Conservation (phyloP, 1,140 invertebrate species). For the Drosophila truncata region DNA sequence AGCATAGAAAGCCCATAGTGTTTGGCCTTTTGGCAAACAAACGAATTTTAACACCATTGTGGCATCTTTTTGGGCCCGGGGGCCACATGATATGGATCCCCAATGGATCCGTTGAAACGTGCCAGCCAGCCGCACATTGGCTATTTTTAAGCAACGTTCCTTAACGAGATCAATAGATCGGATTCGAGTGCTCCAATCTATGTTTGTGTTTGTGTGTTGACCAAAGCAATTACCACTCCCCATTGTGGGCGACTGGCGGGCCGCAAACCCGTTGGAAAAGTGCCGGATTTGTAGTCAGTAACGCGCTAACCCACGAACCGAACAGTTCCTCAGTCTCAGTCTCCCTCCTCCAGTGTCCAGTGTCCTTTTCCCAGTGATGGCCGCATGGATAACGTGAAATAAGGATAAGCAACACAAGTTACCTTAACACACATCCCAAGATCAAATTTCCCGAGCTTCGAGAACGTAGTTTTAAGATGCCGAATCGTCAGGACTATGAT, state of each 20-base stretch:
- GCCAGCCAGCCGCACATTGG: conserved; percentile 23
- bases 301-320: conserved; percentile 44
- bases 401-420: conserved; percentile 25
- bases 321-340: conserved; percentile 47
- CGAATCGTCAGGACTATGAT: conserved; percentile 68
- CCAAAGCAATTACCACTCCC: conserved; percentile 54
- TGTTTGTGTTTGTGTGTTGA: conserved; percentile 46
- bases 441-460: conserved; percentile 18
- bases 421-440: conserved; percentile 14
- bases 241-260: conserved; percentile 24
- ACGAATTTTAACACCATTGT: conserved; percentile 68
- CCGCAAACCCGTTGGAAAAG: conserved; percentile 17
- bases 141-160: conserved; percentile 77
- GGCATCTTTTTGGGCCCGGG: conserved; percentile 48
- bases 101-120: conserved; percentile 13
- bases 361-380: conserved; percentile 44
- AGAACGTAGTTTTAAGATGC: conserved; percentile 39
- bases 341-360: not conserved
- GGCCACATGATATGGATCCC: conserved; percentile 49
- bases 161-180: conserved; percentile 70
- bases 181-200: conserved; percentile 31
- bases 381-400: conserved; percentile 63
- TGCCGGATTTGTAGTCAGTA: conserved; percentile 44
- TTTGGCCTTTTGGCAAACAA: conserved; percentile 56
- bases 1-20: conserved; percentile 57